phyloP scores from a whole-genome alignment of 2,797 vertebrate genomes.

The Thripadectes ignobilis region DNA sequence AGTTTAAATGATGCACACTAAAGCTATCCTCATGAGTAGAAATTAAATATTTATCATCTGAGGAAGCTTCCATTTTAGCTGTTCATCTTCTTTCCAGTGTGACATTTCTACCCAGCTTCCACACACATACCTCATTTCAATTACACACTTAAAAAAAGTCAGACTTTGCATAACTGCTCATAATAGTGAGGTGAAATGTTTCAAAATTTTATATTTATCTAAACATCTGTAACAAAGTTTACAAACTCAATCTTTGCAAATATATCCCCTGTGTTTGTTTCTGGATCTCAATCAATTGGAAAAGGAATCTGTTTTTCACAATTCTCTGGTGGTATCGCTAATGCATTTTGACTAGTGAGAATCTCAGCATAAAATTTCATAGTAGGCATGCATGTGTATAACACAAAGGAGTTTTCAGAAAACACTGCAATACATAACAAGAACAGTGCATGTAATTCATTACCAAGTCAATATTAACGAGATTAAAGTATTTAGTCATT shows the following conservation, averaged over 20 bases:
- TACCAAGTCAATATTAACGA: background rate
- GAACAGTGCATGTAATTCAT: background rate
- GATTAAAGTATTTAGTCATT: background rate
- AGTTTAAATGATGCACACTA: conserved; percentile 28
- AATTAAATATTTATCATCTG: conserved; percentile 46
- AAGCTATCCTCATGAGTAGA: conserved; percentile 23
- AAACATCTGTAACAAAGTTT: background rate
- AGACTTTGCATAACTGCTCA: background rate
- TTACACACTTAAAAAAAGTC: background rate
- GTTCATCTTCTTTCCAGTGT: conserved; percentile 7
- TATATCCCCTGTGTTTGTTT: background rate
- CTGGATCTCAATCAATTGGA: background rate
- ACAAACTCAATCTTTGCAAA: background rate
- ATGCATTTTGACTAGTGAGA: background rate
- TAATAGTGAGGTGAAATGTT: background rate
- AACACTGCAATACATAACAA: background rate
- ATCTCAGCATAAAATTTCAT: background rate
- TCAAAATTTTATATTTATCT: conserved; percentile 30
- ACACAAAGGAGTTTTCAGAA: background rate
- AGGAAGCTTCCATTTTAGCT: conserved; percentile 36
- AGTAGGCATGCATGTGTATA: background rate
- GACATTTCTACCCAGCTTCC: background rate
- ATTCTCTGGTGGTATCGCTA: background rate
- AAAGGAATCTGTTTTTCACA: background rate
- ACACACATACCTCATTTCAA: background rate